Conservation (phyloP, 1,140 invertebrate species). For the Muscidifurax raptorellus region DNA sequence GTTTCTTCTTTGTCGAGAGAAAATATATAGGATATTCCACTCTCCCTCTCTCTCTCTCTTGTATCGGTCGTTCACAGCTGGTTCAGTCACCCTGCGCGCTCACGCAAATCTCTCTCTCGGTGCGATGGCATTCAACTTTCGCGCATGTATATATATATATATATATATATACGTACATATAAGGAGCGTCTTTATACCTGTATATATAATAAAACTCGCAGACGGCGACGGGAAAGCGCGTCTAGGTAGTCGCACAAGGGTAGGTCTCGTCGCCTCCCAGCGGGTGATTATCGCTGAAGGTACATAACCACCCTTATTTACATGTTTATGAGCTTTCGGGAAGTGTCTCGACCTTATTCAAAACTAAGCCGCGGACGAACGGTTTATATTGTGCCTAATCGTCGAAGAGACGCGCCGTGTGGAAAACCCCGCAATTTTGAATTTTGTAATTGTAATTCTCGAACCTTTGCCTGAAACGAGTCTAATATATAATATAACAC, state of each 20-base stretch:
- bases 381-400: background rate
- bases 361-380: too few species aligned
- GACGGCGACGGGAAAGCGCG: too few species aligned
- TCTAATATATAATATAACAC: too few species aligned
- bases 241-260: too few species aligned
- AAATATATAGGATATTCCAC: background rate
- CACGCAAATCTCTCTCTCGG: background rate
- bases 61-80: conserved; percentile 20
- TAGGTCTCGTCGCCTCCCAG: background rate
- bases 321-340: background rate
- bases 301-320: background rate
- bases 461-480: too few species aligned
- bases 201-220: too few species aligned
- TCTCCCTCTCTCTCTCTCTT: background rate
- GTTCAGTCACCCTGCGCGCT: conserved; percentile 9
- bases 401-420: too few species aligned
- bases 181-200: too few species aligned
- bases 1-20: background rate
- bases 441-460: too few species aligned
- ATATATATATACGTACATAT: too few species aligned
- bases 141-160: background rate
- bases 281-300: background rate
- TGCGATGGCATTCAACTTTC: background rate
- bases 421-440: too few species aligned
- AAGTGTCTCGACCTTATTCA: background rate